phyloP scores from a whole-genome alignment of 2,888 invertebrate genomes.

The Athripsodes cinereus region DNA sequence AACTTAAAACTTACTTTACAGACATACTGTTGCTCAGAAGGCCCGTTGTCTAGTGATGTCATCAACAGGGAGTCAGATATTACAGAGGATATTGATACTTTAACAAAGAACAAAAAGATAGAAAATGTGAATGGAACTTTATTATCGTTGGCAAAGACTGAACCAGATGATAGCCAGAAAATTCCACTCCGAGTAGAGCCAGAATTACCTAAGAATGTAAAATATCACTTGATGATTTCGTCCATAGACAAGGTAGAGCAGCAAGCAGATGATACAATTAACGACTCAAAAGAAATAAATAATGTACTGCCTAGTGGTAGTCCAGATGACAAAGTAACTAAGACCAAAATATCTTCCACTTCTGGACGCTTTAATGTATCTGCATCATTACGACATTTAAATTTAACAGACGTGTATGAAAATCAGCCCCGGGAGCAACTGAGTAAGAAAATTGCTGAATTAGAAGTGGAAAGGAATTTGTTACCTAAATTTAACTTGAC shows the following conservation, averaged over 20 bases:
- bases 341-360: slow-evolving; percentile 13
- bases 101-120: slow-evolving; percentile 8
- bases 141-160: slow-evolving; percentile 2
- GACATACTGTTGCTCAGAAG: slow-evolving; percentile 20
- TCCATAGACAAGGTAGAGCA: slow-evolving; percentile 17
- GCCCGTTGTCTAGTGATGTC: slow-evolving; percentile 10
- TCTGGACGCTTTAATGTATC: neutral
- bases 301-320: slow-evolving; percentile 18
- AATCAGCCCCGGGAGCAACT: slow-evolving; percentile 9
- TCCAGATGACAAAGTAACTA: slow-evolving; percentile 8
- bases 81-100: slow-evolving; percentile 13
- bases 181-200: slow-evolving; percentile 5
- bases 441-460: slow-evolving; percentile 31
- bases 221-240: slow-evolving; percentile 5
- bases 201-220: slow-evolving; percentile 18
- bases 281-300: slow-evolving; percentile 22
- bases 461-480: slow-evolving; percentile 34
- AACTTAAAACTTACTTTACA: slow-evolving; percentile 16
- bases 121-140: slow-evolving; percentile 8
- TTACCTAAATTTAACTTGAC: slow-evolving; percentile 36
- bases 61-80: slow-evolving; percentile 16
- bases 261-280: slow-evolving; percentile 12
- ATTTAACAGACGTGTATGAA: slow-evolving; percentile 7
- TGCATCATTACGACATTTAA: slow-evolving; percentile 4
- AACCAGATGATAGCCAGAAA: slow-evolving; percentile 12